Percentiles rank a stretch among this genome's conserved stretches.
Evolutionary conservation across 2,113 vertebrate species (phyloP).

Genomic region (Perca flavescens): DNA sequence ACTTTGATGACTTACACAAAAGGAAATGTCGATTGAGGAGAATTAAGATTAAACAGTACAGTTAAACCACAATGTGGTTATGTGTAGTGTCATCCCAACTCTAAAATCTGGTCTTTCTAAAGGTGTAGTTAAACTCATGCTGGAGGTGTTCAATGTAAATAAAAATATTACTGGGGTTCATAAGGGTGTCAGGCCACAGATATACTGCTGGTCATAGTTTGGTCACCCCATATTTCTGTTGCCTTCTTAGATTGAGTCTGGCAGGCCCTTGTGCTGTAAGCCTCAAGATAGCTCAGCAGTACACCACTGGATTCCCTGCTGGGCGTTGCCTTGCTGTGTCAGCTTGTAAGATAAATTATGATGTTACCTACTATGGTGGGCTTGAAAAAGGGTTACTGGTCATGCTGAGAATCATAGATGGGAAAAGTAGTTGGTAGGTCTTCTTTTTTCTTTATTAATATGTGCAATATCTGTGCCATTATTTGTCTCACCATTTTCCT

Average conservation of each 20-base stretch:
- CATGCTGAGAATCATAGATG: slow-evolving; percentile 9
- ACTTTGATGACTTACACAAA: too few relatives aligned
- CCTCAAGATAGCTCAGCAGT: slow-evolving; percentile 17
- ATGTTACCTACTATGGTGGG: slow-evolving; percentile 1
- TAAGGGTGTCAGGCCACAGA: not conserved
- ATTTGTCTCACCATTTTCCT: not conserved
- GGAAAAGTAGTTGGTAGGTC: not conserved
- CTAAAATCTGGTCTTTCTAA: too few relatives aligned
- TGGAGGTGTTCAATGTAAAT: too few relatives aligned
- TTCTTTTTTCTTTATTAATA: slow-evolving; percentile 13
- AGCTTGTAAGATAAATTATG: slow-evolving; percentile 30
- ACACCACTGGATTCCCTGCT: not conserved
- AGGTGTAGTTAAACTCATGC: too few relatives aligned
- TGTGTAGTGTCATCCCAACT: too few relatives aligned
- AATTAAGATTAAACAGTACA: too few relatives aligned
- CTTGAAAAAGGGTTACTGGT: slow-evolving; percentile 13
- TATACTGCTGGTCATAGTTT: slow-evolving; percentile 22
- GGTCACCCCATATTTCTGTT: slow-evolving; percentile 6
- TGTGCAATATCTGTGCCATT: slow-evolving; percentile 4
- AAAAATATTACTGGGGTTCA: too few relatives aligned
- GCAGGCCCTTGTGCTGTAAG: not conserved
- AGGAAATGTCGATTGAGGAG: too few relatives aligned
- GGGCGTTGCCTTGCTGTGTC: slow-evolving; percentile 38
- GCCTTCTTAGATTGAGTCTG: slow-evolving; percentile 14
- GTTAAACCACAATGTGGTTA: too few relatives aligned